These are phyloP conservation scores for Enteromius fasciolatus DNA, from an alignment of 2,797 vertebrate genomes.

Conservation along the genomic window DNA sequence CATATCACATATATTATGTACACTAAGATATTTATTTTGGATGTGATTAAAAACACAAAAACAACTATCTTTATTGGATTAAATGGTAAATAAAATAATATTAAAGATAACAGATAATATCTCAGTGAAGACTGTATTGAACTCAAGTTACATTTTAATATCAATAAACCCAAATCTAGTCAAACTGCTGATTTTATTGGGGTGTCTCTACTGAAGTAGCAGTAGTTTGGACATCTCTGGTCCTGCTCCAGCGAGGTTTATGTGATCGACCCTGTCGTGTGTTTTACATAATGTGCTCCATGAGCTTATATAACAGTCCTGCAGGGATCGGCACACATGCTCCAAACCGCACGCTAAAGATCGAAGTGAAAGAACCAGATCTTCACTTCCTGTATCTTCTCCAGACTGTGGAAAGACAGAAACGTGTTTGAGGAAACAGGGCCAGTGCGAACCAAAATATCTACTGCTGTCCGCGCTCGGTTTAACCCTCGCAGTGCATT, in stretches of 20 bases:
- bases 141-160: neutral
- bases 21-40: no score
- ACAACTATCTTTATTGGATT: neutral
- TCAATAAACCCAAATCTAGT: neutral
- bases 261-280: constrained; percentile 2
- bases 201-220: neutral
- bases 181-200: neutral
- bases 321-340: neutral
- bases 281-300: constrained; percentile 33
- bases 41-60: no score
- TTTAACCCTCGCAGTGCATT: neutral
- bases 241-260: neutral
- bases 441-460: neutral
- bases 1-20: no score
- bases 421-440: neutral
- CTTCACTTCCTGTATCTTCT: constrained; percentile 15
- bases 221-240: neutral
- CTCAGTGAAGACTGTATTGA: no score
- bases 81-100: neutral
- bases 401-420: neutral
- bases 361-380: constrained; percentile 19
- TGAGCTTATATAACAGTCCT: constrained; percentile 25
- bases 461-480: neutral
- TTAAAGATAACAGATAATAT: neutral
- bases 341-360: constrained; percentile 8